Evolutionary conservation across 2,113 vertebrate species (phyloP), one percentile per base, ranked within the genome.

Genomic region (Gavia stellata): DNA sequence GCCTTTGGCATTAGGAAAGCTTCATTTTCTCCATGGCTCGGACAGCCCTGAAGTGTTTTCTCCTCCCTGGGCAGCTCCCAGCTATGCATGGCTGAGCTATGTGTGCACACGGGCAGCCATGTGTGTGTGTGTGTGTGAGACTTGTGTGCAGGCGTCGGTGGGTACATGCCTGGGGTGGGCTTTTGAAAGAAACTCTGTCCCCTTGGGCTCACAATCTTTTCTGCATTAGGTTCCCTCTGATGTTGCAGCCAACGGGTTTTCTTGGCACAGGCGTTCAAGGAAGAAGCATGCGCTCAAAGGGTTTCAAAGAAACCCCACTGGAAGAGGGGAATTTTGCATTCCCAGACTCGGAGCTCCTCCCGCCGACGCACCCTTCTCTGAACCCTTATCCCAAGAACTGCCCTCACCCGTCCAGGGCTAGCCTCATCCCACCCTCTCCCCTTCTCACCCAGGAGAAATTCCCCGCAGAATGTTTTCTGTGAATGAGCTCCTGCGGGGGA

Each of bases 261-360:
- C 78, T 92, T 92, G 92, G 82, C 81, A 28, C 25, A 14, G 49
- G 12, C 11, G 0, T 47, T 56, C 25, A 36, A 42, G 78, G 42
- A 56, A 80, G 62, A 86, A 66, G 62, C 62, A 12, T 70, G 74
- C 9, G 10, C 86, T 80, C 52, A 18, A 74, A 65, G 77, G 58
- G 52, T 61, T 87, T 94, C 62, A 45, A 90, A 94, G 82, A 92
- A 94, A 65, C 38, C 56, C 67, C 40, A 17, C 78, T 70, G 72
- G 29, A 84, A 92, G 63, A 83, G 50, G 78, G 86, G 81, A 90
- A 75, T 87, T 94, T 71, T 75, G 44, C 26, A 20, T 90, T 94
- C 72, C 72, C 58, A 45, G n/a, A 13, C n/a, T 33, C 6, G 1
- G 38, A 49, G n/a, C 21, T 82, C 18, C 18, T 89, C 56, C 66